Conservation (phyloP, 1,140 invertebrate species). For the Callitettix versicolor region DNA sequence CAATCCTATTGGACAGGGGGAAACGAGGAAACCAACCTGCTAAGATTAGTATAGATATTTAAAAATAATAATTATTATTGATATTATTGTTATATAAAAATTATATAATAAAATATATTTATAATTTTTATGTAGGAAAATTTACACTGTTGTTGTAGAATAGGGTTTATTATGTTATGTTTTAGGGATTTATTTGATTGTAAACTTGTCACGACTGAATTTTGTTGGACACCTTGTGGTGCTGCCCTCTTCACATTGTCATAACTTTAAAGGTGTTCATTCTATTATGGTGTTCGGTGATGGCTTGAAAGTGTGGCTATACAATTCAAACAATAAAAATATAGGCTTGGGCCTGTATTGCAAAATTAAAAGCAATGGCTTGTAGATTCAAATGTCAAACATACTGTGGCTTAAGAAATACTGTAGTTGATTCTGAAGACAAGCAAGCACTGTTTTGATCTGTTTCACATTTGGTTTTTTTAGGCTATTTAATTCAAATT, state of each 20-base stretch:
- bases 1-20: neutral
- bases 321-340: neutral
- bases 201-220: neutral
- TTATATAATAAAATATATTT: slow-evolving; percentile 7
- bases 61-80: slow-evolving; percentile 2
- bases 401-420: too few species aligned
- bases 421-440: too few species aligned
- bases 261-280: neutral
- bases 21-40: neutral
- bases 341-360: too few species aligned
- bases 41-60: slow-evolving; percentile 3
- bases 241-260: neutral
- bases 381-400: too few species aligned
- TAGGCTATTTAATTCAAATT: too few species aligned
- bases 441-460: too few species aligned
- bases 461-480: too few species aligned
- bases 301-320: neutral
- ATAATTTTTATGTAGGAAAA: slow-evolving; percentile 7
- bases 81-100: slow-evolving; percentile 7
- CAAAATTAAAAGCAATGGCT: too few species aligned
- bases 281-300: neutral
- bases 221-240: neutral
- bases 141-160: slow-evolving; percentile 4
- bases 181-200: neutral
- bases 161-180: neutral